These are phyloP conservation scores for Temnothorax curvispinosus DNA, from an alignment of 1,140 invertebrate species.

Conservation along the genomic window DNA sequence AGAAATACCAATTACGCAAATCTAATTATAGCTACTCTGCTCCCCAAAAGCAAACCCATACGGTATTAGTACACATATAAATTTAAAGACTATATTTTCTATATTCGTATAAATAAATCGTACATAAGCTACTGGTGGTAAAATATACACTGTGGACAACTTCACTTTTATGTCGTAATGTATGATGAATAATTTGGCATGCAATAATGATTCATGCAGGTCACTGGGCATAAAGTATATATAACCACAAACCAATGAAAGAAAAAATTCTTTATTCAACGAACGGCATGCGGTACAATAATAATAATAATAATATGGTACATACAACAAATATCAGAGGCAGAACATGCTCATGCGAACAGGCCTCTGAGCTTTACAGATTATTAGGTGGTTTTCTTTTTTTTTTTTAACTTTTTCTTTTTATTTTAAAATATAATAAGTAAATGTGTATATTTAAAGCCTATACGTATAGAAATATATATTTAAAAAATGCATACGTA, in stretches of 20 bases:
- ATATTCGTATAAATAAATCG: conserved; percentile 20
- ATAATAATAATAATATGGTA: conserved; percentile 74
- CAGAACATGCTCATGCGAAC: conserved; percentile 76
- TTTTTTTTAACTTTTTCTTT: background rate
- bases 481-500: background rate
- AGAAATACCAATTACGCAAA: background rate
- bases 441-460: background rate
- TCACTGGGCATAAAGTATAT: conserved; percentile 78
- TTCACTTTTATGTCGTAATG: conserved; percentile 10
- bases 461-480: background rate
- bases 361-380: conserved; percentile 60
- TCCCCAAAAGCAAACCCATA: conserved; percentile 51
- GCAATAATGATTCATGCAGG: conserved; percentile 77
- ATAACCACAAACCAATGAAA: conserved; percentile 82
- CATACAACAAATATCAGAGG: conserved; percentile 75
- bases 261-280: conserved; percentile 84
- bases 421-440: background rate
- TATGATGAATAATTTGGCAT: conserved; percentile 67
- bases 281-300: conserved; percentile 82
- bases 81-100: background rate
- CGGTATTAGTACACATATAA: conserved; percentile 23
- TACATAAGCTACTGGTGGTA: conserved; percentile 5
- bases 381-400: conserved; percentile 33
- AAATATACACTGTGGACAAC: conserved; percentile 40
- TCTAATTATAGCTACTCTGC: conserved; percentile 29